Conservation (phyloP, 1,140 invertebrate species). For the Vanessa atalanta region DNA sequence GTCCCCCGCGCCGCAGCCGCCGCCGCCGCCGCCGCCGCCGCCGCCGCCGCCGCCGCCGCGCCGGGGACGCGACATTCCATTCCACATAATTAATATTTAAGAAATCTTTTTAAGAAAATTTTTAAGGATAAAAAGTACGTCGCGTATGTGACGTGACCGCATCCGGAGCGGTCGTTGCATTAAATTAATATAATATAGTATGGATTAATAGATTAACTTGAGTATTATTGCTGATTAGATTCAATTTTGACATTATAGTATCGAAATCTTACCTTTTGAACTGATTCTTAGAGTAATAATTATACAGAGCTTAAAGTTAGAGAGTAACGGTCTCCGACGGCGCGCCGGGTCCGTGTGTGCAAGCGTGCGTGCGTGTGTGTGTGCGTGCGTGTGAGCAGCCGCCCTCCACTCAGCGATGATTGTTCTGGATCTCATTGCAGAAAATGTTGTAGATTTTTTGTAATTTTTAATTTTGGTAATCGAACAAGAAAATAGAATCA, state of each 20-base stretch:
- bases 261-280: constrained; percentile 66
- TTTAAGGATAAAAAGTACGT: constrained; percentile 68
- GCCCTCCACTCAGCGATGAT: constrained; percentile 48
- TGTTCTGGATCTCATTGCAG: constrained; percentile 75
- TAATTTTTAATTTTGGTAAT: constrained; percentile 69
- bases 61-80: constrained; percentile 75
- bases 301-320: constrained; percentile 66
- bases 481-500: constrained; percentile 71
- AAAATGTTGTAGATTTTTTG: constrained; percentile 71
- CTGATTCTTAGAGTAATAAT: constrained; percentile 64
- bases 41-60: constrained; percentile 46
- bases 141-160: constrained; percentile 53
- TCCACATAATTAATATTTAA: constrained; percentile 76
- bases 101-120: constrained; percentile 74
- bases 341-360: constrained; percentile 37
- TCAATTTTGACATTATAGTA: constrained; percentile 68
- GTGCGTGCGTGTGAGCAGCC: constrained; percentile 41
- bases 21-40: constrained; percentile 27
- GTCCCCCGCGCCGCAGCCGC: constrained; percentile 57
- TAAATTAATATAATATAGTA: constrained; percentile 78
- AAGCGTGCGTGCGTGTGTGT: constrained; percentile 48
- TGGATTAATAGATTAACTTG: constrained; percentile 76
- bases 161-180: constrained; percentile 55
- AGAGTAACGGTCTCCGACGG: constrained; percentile 43
- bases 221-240: constrained; percentile 79